Conservation (phyloP, 1,140 invertebrate species). For the Hylyphantes graminicola region DNA sequence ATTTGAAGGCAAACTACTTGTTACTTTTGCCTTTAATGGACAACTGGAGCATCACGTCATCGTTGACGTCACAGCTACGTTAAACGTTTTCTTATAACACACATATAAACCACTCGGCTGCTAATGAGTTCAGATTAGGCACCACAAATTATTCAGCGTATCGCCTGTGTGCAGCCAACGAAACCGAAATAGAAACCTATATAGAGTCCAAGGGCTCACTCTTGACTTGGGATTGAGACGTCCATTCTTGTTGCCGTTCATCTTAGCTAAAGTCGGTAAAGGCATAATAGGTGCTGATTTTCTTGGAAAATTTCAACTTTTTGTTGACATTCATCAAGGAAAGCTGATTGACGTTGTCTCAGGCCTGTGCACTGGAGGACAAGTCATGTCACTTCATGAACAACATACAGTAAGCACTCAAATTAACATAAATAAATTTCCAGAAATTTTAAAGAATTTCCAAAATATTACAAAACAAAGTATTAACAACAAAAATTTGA, state of each 20-base stretch:
- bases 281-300: conserved; percentile 37
- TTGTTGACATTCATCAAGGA: conserved; percentile 1
- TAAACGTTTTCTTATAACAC: no score
- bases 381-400: background rate
- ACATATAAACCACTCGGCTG: no score
- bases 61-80: no score
- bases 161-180: conserved; percentile 38
- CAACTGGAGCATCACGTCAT: no score
- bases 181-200: conserved; percentile 1
- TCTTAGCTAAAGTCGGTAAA: conserved; percentile 35
- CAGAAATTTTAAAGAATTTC: background rate
- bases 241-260: no score
- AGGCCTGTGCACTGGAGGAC: background rate
- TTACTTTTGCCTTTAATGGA: no score
- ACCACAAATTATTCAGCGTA: background rate
- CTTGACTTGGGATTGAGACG: conserved; percentile 9
- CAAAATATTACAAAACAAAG: conserved; percentile 3
- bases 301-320: conserved; percentile 23
- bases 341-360: conserved; percentile 9
- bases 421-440: conserved; percentile 5
- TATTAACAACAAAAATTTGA: background rate
- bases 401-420: background rate
- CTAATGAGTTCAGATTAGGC: background rate
- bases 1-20: no score
- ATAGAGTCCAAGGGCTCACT: conserved; percentile 5